phyloP scores from a whole-genome alignment of 2,797 vertebrate genomes.

The Falco concolor region DNA sequence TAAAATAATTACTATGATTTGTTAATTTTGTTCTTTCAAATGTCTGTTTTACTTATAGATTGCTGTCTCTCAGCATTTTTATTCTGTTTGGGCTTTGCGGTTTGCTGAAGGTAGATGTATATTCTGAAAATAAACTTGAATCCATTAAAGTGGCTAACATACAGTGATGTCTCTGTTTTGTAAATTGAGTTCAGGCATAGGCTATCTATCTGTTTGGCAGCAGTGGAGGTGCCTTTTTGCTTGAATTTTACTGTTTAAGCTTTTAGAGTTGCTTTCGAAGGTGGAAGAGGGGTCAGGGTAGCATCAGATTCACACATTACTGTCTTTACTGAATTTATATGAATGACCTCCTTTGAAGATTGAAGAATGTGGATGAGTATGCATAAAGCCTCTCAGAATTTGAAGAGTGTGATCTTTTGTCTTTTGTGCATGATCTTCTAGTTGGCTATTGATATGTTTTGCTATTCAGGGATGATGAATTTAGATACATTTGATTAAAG shows the following conservation, averaged over 20 bases:
- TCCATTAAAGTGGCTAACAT: slow-evolving; percentile 78
- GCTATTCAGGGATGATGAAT: neutral
- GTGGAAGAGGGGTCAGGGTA: slow-evolving; percentile 75
- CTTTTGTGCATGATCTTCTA: slow-evolving; percentile 50
- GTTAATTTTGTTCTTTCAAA: slow-evolving; percentile 35
- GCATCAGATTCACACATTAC: slow-evolving; percentile 78
- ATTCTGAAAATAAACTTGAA: slow-evolving; percentile 79
- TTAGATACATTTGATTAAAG: slow-evolving; percentile 23
- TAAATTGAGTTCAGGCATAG: slow-evolving; percentile 79
- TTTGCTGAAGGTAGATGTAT: slow-evolving; percentile 72
- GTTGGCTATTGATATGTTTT: slow-evolving; percentile 39
- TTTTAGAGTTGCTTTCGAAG: slow-evolving; percentile 74
- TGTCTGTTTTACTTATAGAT: slow-evolving; percentile 14
- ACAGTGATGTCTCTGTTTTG: slow-evolving; percentile 78
- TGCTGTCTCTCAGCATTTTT: slow-evolving; percentile 70
- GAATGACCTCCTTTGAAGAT: slow-evolving; percentile 79
- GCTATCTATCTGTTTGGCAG: slow-evolving; percentile 81
- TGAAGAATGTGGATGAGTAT: slow-evolving; percentile 69
- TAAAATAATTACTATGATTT: neutral
- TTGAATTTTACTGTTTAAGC: slow-evolving; percentile 78
- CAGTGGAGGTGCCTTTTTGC: slow-evolving; percentile 70
- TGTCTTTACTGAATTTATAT: slow-evolving; percentile 81
- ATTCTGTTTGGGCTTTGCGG: slow-evolving; percentile 66
- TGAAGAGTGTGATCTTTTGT: slow-evolving; percentile 60
- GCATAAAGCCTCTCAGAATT: slow-evolving; percentile 56